These are phyloP conservation scores for Oreochromis mossambicus DNA, from an alignment of 2,797 vertebrate species.

Conservation along the genomic window DNA sequence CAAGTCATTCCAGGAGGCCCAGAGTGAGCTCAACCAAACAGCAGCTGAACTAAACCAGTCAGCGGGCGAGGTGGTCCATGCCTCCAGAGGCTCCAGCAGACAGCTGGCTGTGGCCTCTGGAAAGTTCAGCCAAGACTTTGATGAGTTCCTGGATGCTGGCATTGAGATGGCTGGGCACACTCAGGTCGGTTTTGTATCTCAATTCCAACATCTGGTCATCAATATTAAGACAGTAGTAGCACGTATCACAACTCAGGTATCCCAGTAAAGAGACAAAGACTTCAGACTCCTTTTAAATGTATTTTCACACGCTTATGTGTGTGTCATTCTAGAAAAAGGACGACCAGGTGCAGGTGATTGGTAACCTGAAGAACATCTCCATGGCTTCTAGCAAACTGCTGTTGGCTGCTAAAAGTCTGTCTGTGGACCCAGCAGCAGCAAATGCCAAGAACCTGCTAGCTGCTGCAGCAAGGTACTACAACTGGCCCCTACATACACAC, in stretches of 20 bases:
- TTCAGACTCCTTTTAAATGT: background rate
- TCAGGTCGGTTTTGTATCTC: slow-evolving; percentile 73
- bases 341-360: slow-evolving; percentile 97
- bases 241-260: background rate
- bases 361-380: slow-evolving; percentile 98
- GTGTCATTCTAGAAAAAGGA: slow-evolving; percentile 86
- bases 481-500: background rate
- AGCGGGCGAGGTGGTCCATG: slow-evolving; percentile 94
- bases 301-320: background rate
- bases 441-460: slow-evolving; percentile 96
- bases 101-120: slow-evolving; percentile 93
- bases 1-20: slow-evolving; percentile 96
- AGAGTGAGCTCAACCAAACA: slow-evolving; percentile 92
- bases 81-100: slow-evolving; percentile 89
- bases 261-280: background rate
- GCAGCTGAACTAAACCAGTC: slow-evolving; percentile 96
- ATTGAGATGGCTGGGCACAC: slow-evolving; percentile 99
- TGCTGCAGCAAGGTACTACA: slow-evolving; percentile 89
- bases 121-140: slow-evolving; percentile 96
- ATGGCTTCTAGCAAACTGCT: slow-evolving; percentile 98
- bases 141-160: slow-evolving; percentile 98
- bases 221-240: background rate
- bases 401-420: slow-evolving; percentile 94
- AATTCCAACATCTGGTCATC: background rate
- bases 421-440: slow-evolving; percentile 94